Percentiles rank a stretch among this genome's conserved stretches.
These are phyloP conservation scores for Neoarius graeffei DNA, from an alignment of 2,113 vertebrate genomes.

Conservation along the genomic window DNA sequence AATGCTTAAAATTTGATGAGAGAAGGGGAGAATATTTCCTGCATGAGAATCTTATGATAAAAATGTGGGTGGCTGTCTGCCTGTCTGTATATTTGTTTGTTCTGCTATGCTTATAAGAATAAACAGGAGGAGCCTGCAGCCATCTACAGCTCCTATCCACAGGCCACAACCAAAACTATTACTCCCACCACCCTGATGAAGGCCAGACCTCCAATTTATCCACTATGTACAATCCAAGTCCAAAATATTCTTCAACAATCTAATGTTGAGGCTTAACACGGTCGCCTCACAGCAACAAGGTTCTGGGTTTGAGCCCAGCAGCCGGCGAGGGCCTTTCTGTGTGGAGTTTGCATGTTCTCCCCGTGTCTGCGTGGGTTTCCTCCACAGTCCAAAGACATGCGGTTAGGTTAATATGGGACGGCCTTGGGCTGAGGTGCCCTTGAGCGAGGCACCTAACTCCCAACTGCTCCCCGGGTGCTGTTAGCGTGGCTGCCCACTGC, in stretches of 20 bases:
- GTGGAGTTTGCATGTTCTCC: too few species aligned
- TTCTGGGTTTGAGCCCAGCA: too few species aligned
- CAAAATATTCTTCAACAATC: not conserved
- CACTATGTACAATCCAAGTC: not conserved
- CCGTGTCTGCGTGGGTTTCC: too few species aligned
- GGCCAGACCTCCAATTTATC: not conserved
- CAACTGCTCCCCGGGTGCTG: too few species aligned
- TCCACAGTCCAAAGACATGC: too few species aligned
- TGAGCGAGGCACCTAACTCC: too few species aligned
- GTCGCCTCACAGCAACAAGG: too few species aligned
- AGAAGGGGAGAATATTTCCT: not conserved
- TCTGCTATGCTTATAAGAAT: not conserved
- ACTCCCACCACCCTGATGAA: not conserved
- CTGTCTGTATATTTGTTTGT: not conserved
- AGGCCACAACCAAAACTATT: not conserved
- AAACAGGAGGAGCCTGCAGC: not conserved
- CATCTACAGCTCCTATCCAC: not conserved
- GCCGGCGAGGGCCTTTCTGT: too few species aligned
- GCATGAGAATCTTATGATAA: not conserved
- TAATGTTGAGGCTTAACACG: not conserved
- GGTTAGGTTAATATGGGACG: too few species aligned
- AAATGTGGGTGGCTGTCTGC: not conserved
- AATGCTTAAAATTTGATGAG: not conserved
- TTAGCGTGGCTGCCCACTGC: too few species aligned
- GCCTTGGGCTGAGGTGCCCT: too few species aligned